Evolutionary conservation across 2,113 vertebrate species (phyloP).

Genomic region (Carlito syrichta): DNA sequence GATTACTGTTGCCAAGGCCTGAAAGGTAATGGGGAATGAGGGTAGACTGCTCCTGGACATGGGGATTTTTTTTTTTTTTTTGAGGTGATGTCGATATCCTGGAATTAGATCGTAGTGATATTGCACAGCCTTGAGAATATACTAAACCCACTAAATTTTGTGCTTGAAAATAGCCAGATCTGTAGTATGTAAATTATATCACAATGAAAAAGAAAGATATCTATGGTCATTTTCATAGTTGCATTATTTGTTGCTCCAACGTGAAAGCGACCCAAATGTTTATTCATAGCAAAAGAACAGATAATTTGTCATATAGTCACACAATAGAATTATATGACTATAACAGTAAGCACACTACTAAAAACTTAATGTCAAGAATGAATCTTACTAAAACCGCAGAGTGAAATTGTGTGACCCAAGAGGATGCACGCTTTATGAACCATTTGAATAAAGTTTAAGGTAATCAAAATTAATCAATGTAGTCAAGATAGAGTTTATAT

Average conservation of each 20-base stretch:
- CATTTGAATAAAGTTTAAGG: not conserved
- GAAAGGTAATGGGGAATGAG: not conserved
- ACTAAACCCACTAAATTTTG: not conserved
- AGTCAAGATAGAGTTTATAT: not conserved
- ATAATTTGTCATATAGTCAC: not conserved
- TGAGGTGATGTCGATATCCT: not conserved
- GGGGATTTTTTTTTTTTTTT: not conserved
- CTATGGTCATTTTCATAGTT: not conserved
- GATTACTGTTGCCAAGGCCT: not conserved
- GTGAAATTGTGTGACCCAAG: not conserved
- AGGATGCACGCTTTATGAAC: not conserved
- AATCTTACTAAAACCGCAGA: not conserved
- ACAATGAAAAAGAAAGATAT: not conserved
- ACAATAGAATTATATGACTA: not conserved
- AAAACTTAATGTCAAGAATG: not conserved
- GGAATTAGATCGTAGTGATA: not conserved
- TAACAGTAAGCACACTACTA: not conserved
- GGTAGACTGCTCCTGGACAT: not conserved
- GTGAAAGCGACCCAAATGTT: not conserved
- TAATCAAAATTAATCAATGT: not conserved
- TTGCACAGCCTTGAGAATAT: not conserved
- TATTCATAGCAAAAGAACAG: not conserved
- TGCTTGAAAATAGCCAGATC: not conserved
- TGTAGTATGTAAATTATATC: not conserved
- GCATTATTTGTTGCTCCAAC: not conserved